Percentiles rank a stretch among this genome's conserved stretches.
phyloP scores from a whole-genome alignment of 2,113 vertebrate species.

The Neogobius melanostomus region DNA sequence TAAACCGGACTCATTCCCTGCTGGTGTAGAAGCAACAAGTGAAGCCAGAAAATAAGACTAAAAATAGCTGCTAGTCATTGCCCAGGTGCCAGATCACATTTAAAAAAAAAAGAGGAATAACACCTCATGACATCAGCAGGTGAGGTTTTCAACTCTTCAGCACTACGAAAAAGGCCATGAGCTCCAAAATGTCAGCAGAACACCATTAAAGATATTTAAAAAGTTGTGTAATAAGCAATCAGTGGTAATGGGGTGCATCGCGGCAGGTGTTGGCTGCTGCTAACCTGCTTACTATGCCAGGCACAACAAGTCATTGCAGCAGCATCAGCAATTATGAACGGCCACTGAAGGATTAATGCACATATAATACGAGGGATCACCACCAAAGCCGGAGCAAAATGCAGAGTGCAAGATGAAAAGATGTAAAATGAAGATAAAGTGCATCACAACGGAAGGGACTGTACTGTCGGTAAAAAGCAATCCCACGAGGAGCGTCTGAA shows the following conservation, averaged over 20 bases:
- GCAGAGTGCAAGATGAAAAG: background rate
- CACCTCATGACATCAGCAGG: no score
- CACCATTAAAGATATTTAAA: conserved; percentile 37
- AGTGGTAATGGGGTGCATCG: conserved; percentile 53
- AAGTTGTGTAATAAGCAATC: conserved; percentile 32
- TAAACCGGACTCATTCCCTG: no score
- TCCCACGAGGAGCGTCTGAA: background rate
- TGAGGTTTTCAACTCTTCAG: no score
- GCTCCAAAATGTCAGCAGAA: no score
- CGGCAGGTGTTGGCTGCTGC: conserved; percentile 62
- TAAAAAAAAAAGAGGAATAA: no score
- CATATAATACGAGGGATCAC: conserved; percentile 27
- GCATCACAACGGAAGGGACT: conserved; percentile 4
- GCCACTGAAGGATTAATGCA: conserved; percentile 19
- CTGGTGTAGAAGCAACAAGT: no score
- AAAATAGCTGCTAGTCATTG: no score
- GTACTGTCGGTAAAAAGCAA: background rate
- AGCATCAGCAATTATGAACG: conserved; percentile 49
- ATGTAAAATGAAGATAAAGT: background rate
- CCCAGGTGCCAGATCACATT: no score
- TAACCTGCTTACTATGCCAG: conserved; percentile 41
- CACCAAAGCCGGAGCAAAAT: conserved; percentile 1
- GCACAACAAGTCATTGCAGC: conserved; percentile 41
- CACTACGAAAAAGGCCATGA: no score
- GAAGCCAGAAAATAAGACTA: no score